Evolutionary conservation across 1,140 invertebrate species (phyloP), one percentile per base, ranked within the genome.

Genomic region (Melipona quadrifasciata): DNA sequence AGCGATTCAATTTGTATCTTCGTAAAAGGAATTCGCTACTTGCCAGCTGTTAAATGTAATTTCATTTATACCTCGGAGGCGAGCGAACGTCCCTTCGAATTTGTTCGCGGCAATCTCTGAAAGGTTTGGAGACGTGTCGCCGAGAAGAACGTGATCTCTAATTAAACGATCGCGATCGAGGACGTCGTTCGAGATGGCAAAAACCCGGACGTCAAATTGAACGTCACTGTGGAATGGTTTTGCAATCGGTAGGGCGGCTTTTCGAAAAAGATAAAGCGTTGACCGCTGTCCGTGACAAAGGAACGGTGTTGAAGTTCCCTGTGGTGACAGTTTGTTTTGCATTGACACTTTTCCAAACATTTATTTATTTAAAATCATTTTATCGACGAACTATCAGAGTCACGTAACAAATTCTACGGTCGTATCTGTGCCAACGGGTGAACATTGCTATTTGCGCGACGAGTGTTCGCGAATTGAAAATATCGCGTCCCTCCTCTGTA

Each of bases 301-400:
- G 51, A 53, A 73, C n/a, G n/a, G 16, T 2, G 31, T 75, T 24
- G 8, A 34, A 75, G 2, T 12, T 34, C 16, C 31, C 31, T 17
- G 21, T 17, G 73, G 31, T 57, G 55, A 75, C 70, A 71, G 47
- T 47, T 47, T 71, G 16, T 71, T 47, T n/a, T 8, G 31, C 10
- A n/a, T 17, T 17, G 70, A 71, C 55, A 58, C 31, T 58, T 24
- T 61, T 55, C 57, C 55, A 16, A 57, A 34, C 31, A 27, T 75
- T 57, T 39, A 58, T 75, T n/a, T 19, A 58, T 75, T n/a, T 19
- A n/a, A 58, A 75, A 57, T 75, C 58, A 31, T 75, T 75, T 75
- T 58, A 75, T 75, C 31, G 73, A 58, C 31, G 27, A 58, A 75
- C 27, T 39, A 75, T 75, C 55, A 75, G 21, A 6, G 21, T 2